phyloP scores from a whole-genome alignment of 2,888 invertebrate genomes.

The Ametastegia equiseti region DNA sequence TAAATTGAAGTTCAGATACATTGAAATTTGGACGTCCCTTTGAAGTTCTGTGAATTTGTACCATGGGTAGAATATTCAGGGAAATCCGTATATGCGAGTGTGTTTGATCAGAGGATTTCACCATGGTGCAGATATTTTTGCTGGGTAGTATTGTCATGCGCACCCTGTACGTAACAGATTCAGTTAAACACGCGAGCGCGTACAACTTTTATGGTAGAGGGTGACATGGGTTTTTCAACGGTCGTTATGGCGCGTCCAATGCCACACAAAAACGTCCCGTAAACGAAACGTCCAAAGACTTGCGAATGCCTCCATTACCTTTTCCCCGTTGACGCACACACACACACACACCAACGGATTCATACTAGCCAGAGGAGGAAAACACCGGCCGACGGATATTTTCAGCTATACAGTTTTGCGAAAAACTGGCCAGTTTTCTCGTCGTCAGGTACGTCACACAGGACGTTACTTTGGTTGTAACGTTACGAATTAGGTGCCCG shows the following conservation, averaged over 20 bases:
- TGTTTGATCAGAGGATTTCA: constrained; percentile 54
- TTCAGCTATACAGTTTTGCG: constrained; percentile 6
- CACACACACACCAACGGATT: not conserved
- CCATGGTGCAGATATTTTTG: constrained; percentile 57
- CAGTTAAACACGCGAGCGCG: constrained; percentile 21
- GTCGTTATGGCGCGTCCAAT: constrained; percentile 6
- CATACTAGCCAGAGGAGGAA: no score
- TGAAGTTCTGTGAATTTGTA: no score
- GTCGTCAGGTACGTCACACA: constrained; percentile 6
- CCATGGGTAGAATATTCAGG: no score
- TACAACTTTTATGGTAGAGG: constrained; percentile 39
- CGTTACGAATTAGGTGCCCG: constrained; percentile 23
- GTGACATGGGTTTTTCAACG: constrained; percentile 37
- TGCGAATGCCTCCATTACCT: constrained; percentile 35
- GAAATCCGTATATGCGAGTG: not conserved
- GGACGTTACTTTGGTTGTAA: constrained; percentile 23
- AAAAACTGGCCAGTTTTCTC: not conserved
- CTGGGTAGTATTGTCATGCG: constrained; percentile 47
- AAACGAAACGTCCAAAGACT: constrained; percentile 39
- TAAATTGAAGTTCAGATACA: no score
- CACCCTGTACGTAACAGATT: constrained; percentile 41
- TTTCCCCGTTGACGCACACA: not conserved
- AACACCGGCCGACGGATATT: not conserved
- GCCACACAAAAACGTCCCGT: constrained; percentile 28
- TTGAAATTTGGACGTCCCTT: no score